Percentiles rank a stretch among this genome's conserved stretches.
Conservation (phyloP, 2,797 vertebrate genomes). For the Melanotaenia boesemani region DNA sequence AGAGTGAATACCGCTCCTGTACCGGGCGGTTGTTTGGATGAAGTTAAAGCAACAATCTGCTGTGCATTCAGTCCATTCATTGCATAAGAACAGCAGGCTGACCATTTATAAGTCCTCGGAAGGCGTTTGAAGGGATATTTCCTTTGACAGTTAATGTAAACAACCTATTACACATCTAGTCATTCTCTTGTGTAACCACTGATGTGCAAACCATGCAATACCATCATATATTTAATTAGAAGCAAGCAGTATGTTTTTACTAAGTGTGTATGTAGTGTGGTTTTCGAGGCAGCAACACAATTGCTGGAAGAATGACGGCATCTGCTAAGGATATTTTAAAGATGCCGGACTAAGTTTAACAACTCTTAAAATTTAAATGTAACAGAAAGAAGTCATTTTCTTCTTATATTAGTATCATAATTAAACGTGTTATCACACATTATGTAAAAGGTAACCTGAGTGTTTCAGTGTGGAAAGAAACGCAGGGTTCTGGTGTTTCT, state of each 20-base stretch:
- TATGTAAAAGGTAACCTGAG: neutral
- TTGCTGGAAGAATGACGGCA: neutral
- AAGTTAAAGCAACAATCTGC: neutral
- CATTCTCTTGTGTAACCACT: neutral
- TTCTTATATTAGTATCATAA: neutral
- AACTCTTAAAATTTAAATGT: neutral
- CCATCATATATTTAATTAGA: slow-evolving; percentile 22
- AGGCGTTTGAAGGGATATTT: neutral
- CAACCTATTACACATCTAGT: neutral
- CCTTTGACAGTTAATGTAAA: slow-evolving; percentile 3
- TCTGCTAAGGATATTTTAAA: neutral
- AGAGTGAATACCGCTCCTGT: neutral
- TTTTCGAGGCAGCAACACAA: neutral
- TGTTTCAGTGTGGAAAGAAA: neutral
- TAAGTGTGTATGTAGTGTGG: neutral
- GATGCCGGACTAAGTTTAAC: neutral
- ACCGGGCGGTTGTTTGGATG: too few relatives aligned
- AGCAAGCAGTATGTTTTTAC: slow-evolving; percentile 6
- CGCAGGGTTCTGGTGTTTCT: slow-evolving; percentile 18
- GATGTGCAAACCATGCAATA: neutral
- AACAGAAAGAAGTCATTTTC: neutral
- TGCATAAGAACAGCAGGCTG: neutral
- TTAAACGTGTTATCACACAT: neutral
- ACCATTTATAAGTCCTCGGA: neutral
- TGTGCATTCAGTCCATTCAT: neutral